These are phyloP conservation scores for Dermochelys coriacea DNA, from an alignment of 2,797 vertebrate species.

Conservation along the genomic window DNA sequence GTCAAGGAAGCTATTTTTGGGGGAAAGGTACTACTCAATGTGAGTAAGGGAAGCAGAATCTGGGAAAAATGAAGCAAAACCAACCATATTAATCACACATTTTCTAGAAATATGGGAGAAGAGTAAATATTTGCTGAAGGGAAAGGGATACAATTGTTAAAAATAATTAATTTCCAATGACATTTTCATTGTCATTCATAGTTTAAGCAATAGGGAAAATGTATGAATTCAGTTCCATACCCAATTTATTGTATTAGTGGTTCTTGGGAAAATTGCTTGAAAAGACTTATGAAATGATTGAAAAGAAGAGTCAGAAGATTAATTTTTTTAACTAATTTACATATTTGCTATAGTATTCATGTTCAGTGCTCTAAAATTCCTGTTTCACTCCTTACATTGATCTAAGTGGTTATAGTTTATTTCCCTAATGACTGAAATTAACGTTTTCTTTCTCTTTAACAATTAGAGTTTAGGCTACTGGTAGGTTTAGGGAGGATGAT, in stretches of 20 bases:
- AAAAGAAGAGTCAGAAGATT: slow-evolving; percentile 9
- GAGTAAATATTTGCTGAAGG: not conserved
- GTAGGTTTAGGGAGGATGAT: not conserved
- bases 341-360: not conserved
- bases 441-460: not conserved
- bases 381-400: slow-evolving; percentile 14
- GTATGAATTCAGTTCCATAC: slow-evolving; percentile 11
- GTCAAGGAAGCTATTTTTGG: not conserved
- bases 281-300: not conserved
- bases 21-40: not conserved
- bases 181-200: not conserved
- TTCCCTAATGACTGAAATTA: not conserved
- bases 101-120: not conserved
- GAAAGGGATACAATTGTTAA: not conserved
- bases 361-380: slow-evolving; percentile 2
- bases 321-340: not conserved
- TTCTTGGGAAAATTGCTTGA: slow-evolving; percentile 18
- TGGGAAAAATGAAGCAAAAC: not conserved
- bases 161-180: not conserved
- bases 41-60: not conserved
- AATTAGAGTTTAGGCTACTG: not conserved
- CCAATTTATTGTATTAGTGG: not conserved
- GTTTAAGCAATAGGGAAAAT: slow-evolving; percentile 14
- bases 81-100: accelerated
- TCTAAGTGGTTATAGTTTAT: not conserved